phyloP scores from a whole-genome alignment of 2,888 invertebrate genomes.

The Cerastis leucographa region DNA sequence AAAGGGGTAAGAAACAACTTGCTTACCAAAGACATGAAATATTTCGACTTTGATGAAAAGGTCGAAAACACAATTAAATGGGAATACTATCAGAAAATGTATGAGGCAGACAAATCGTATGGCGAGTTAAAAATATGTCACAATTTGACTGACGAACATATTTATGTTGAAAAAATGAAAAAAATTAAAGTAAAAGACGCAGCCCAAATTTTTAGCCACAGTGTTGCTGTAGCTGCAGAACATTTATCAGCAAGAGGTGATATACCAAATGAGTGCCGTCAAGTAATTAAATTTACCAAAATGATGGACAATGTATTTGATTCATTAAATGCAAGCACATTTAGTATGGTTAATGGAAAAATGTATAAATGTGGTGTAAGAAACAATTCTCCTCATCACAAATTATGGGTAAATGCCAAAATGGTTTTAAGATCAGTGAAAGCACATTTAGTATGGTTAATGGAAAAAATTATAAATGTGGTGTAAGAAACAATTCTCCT shows the following conservation, averaged over 20 bases:
- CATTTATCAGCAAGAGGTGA: slow-evolving; percentile 16
- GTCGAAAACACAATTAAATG: slow-evolving; percentile 28
- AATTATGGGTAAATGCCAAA: background rate
- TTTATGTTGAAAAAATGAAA: background rate
- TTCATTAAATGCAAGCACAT: background rate
- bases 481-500: too few species aligned
- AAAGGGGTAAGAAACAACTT: slow-evolving; percentile 7
- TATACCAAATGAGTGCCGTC: background rate
- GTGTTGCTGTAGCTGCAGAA: slow-evolving; percentile 19
- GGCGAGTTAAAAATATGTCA: background rate
- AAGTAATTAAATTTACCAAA: slow-evolving; percentile 4
- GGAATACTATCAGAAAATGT: background rate
- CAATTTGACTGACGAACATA: slow-evolving; percentile 18
- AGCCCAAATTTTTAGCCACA: background rate
- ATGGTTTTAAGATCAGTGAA: background rate
- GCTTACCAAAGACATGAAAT: slow-evolving; percentile 12
- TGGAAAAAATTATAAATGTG: too few species aligned
- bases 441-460: too few species aligned
- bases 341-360: background rate
- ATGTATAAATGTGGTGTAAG: background rate
- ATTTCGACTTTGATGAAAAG: slow-evolving; percentile 4
- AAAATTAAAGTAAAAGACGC: slow-evolving; percentile 8
- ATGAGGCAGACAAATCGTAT: too few species aligned
- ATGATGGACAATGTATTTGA: background rate
- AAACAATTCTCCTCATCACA: background rate